Evolutionary conservation across 2,113 vertebrate species (phyloP), one percentile per base, ranked within the genome.

Genomic region (Brachypteracias leptosomus): DNA sequence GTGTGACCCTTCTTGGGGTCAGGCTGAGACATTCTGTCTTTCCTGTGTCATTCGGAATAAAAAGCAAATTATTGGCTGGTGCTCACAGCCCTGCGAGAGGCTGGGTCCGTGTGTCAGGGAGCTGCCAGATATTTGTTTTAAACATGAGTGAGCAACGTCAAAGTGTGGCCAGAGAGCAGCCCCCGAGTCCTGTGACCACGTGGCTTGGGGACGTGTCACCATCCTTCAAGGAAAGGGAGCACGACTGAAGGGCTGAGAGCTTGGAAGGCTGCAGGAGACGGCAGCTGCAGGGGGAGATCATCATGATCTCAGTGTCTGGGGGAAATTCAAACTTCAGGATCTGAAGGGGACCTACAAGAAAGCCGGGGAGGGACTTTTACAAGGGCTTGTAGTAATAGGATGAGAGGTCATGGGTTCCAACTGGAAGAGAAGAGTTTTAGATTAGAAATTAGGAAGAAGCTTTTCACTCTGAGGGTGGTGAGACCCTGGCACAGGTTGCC

Each of bases 21-120:
- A 0, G 87, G 78, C 88, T 57, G 89, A 93, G 86, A 94, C 94
- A 94, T 96, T 93, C 91, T 38, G 0, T 91, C 94, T 97, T 81
- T 16, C 85, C 94, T 88, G 67, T 95, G 95, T 96, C 91, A 94
- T 82, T 67, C 1, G 1, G 7, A 78, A 52, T 4, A 8, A 33
- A 78, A 86, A 95, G 77, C 49, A 46, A 65, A 68, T 12, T 8
- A 7, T 4, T 62, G 91, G 80, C 86, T 61, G 87, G 46, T 47
- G 89, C 80, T 72, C 0, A 0, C 18, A 44, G 90, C 74, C 44
- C 85, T 74, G 76, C 1, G 44, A 75, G 90, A 17, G 1, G 7
- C 82, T 6, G 4, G 36, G 76, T 8, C 16, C 2, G 1, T 12
- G 57, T 57, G 78, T 62, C 49, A 17, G 87, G 83, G 26, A 2